These are phyloP conservation scores for Gymnogyps californianus DNA, from an alignment of 2,113 vertebrate genomes.

Conservation along the genomic window DNA sequence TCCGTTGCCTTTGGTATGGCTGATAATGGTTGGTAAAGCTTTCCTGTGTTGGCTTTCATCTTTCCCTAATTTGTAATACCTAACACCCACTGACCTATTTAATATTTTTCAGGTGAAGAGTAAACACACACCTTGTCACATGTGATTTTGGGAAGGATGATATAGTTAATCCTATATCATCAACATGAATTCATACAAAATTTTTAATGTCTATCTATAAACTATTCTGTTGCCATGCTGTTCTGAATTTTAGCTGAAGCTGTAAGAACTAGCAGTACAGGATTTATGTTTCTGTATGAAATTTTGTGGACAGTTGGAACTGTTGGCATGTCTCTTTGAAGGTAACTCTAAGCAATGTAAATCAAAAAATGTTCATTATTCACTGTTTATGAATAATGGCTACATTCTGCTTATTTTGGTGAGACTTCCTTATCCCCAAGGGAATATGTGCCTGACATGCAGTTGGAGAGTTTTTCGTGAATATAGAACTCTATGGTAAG, in stretches of 20 bases:
- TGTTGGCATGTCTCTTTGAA: neutral
- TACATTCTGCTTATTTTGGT: neutral
- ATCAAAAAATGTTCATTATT: neutral
- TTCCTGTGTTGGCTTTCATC: neutral
- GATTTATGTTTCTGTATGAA: neutral
- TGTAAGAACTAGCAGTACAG: neutral
- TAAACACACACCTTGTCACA: neutral
- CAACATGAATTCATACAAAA: neutral
- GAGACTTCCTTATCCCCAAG: neutral
- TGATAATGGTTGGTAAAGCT: neutral
- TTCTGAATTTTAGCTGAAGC: neutral
- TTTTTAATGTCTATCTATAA: neutral
- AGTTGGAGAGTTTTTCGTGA: neutral
- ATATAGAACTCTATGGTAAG: neutral
- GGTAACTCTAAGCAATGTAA: slow-evolving; percentile 9
- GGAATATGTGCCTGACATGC: neutral
- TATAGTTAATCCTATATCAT: neutral
- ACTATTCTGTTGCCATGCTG: neutral
- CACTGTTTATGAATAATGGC: neutral
- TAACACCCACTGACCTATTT: neutral
- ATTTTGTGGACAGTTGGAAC: slow-evolving; percentile 10
- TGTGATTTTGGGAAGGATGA: neutral
- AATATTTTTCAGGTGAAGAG: neutral
- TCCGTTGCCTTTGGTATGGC: neutral
- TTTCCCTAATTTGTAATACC: neutral